Percentiles rank a stretch among this genome's conserved stretches.
Conservation (phyloP, 2,113 vertebrate species). For the Cacatua alba region DNA sequence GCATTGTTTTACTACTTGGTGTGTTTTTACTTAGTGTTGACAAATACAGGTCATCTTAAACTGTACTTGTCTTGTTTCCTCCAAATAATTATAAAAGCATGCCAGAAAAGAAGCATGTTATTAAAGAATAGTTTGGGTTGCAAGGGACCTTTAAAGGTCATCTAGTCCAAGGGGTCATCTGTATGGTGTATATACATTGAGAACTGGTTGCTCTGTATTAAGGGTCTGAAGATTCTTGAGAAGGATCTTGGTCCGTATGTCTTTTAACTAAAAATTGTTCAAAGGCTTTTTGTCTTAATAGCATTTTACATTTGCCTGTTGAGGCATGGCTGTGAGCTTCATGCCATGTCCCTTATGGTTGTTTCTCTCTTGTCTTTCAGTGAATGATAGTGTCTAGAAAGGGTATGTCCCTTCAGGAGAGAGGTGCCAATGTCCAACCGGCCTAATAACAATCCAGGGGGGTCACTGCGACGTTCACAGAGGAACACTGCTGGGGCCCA, state of each 20-base stretch:
- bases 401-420: constrained; percentile 99
- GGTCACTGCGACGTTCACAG: constrained; percentile 99
- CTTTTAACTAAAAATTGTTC: not conserved
- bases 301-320: not conserved
- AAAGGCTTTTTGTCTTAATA: not conserved
- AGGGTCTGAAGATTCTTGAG: not conserved
- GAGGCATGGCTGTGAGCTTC: not conserved
- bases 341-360: not conserved
- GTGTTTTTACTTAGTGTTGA: not conserved
- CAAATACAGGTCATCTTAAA: not conserved
- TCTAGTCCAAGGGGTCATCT: not conserved
- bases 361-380: constrained; percentile 74
- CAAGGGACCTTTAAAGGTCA: not conserved
- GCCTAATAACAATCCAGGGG: constrained; percentile 99
- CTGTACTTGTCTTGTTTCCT: not conserved
- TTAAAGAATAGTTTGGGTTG: not conserved
- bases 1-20: not conserved
- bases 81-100: not conserved
- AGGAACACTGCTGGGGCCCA: constrained; percentile 99
- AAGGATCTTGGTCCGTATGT: not conserved
- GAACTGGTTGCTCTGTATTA: not conserved
- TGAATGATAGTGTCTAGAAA: constrained; percentile 99
- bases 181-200: not conserved
- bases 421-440: constrained; percentile 99
- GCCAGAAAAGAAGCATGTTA: accelerated